Base-by-base conservation (phyloP, 2,113 vertebrate genomes). In the Callipepla californica region DNA sequence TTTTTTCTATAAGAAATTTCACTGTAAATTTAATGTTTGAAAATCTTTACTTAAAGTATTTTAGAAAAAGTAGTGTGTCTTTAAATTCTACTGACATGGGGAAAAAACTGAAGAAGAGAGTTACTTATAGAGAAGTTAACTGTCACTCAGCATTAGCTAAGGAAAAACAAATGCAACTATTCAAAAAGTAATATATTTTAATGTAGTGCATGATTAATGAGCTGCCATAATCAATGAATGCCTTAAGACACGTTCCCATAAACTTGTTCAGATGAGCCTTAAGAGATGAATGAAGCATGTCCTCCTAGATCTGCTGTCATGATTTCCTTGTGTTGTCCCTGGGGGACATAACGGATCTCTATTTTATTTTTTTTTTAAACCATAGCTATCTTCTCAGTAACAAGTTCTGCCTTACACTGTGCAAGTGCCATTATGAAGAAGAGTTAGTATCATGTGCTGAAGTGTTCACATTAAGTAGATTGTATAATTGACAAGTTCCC, bases 271-370 rank as follows among this genome's bases (percentile, higher is more conserved):
- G 65, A 90, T 93, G 93, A 83, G 75, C 75, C 87, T 73, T 70
- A 76, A 92, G 90, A 95, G 68, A 92, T 80, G 81, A 91, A 94
- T 75, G 91, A 95, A 95, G 82, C 68, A 74, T 85, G 73, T 82
- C 65, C 87, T 94, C 87, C n/a, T 76, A 93, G 73, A 92, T 70
- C 87, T 78, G 76, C 58, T 87, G 68, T 36, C 51, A 80, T 77
- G 23, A 80, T 75, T 93, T 87, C 57, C 72, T 80, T 78, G 51
- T 85, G 51, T 3, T 11, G 8, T 57, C 67, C 77, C 67, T 7
- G 1, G 53, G 13, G 32, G 34, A 73, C 78, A 72, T 36, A 44
- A 59, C 70, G 5, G 19, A 91, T 32, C 47, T 69, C 68, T 55
- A 30, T 55, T 48, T 48, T 20, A 23, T 53, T 51, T 51, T 28